These are phyloP conservation scores for Nothobranchius kuhntae DNA, from an alignment of 2,113 vertebrate genomes.

Conservation along the genomic window DNA sequence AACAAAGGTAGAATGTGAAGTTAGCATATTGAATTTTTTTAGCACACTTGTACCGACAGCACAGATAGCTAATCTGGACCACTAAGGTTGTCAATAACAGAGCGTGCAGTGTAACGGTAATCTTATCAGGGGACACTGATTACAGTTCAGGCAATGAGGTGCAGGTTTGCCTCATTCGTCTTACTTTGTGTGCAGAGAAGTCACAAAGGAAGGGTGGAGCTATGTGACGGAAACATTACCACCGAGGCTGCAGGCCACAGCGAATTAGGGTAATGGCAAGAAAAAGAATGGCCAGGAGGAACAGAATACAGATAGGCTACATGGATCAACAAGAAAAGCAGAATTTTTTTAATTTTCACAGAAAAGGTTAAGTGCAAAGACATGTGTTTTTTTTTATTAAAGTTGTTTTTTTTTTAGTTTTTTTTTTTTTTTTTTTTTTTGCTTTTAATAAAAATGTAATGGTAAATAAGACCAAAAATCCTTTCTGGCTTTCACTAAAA, in stretches of 20 bases:
- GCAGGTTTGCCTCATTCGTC: slow-evolving; percentile 56
- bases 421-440: no score
- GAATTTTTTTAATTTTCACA: no score
- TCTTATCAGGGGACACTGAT: slow-evolving; percentile 63
- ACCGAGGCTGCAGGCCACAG: slow-evolving; percentile 25
- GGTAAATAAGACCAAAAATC: no score
- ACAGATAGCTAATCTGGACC: slow-evolving; percentile 31
- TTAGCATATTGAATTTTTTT: slow-evolving; percentile 14
- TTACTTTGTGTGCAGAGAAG: slow-evolving; percentile 51
- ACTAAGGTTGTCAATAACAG: slow-evolving; percentile 51
- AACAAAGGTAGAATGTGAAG: slow-evolving; percentile 33
- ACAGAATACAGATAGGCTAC: no score
- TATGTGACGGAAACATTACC: slow-evolving; percentile 31
- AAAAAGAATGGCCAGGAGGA: slow-evolving; percentile 26
- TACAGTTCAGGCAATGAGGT: slow-evolving; percentile 66
- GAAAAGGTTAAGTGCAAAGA: no score
- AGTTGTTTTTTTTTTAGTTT: no score
- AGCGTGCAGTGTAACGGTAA: slow-evolving; percentile 45
- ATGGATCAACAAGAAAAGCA: no score
- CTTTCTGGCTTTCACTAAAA: no score
- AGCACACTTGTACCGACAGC: slow-evolving; percentile 19
- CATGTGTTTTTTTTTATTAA: no score
- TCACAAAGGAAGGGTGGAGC: slow-evolving; percentile 43
- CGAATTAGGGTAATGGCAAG: slow-evolving; percentile 36
- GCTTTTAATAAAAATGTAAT: no score